Evolutionary conservation across 2,888 invertebrate species (phyloP), one percentile per base, ranked within the genome.

Genomic region (Catocala sponsa): DNA sequence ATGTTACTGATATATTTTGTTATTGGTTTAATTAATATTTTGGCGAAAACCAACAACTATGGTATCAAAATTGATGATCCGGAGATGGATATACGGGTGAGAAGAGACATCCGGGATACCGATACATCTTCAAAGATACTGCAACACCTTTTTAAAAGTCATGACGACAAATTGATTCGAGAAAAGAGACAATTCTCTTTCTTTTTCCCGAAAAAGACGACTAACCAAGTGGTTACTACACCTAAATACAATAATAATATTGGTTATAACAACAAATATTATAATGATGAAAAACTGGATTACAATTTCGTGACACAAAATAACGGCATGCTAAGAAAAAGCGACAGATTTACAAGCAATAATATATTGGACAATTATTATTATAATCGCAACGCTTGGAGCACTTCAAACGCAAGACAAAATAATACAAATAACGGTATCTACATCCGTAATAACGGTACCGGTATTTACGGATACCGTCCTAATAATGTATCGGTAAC

Each of bases 11-110:
- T 76, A 0, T 76, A 58, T 32, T 50, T 75, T 0, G 50, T 65
- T 0, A 61, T 82, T 0, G 67, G 82, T 0, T 46, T 86, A 0
- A 13, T 81, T 0, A 82, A 84, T 4, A 62, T 87, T 7, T 43
- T 85, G 0, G 80, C 76, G 0, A 74, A 79, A 38, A 49, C 65
- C 0, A 55, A 76, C 5, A 88, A 85, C 42, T 86, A 81, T 46
- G 84, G 78, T 0, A 85, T 88, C 0, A 65, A 81, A 2, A 54
- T 58, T 0, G 58, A 75, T 0, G 63, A 79, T 11, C 78, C 79
- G 0, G 46, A 42, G 25, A 63, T 81, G 6, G 59, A 82, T n/a
- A 50, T 83, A 5, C 42, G 82, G 48, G 86, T 87, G 0, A 64
- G 77, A 7, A 70, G 87, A 55, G 61, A 72, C 11, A 11, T 66